A percentile compares a stretch with the other conserved stretches of the same genome.
These are phyloP conservation scores for Plebejus melissa DNA, from an alignment of 2,888 invertebrate species.

Conservation along the genomic window DNA sequence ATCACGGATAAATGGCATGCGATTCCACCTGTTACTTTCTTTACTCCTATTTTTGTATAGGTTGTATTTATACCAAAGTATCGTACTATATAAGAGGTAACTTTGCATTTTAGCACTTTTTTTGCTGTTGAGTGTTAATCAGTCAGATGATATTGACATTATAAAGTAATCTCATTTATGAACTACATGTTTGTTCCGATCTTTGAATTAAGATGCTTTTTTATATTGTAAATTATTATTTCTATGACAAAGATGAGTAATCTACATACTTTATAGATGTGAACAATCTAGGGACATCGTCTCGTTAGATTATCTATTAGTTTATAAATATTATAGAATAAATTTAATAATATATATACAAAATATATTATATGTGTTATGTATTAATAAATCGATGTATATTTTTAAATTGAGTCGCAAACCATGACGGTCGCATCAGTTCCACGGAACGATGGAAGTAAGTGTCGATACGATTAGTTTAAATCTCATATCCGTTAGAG, in stretches of 20 bases:
- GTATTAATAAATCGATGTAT: constrained; percentile 28
- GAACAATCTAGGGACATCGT: constrained; percentile 5
- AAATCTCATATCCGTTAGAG: constrained; percentile 1
- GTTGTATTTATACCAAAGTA: constrained; percentile 17
- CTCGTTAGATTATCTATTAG: constrained; percentile 12
- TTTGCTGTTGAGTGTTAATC: neutral
- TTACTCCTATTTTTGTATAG: constrained; percentile 17
- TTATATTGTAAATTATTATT: constrained; percentile 3
- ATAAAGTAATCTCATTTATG: neutral
- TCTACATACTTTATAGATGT: neutral
- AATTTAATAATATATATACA: constrained; percentile 22
- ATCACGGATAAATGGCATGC: constrained; percentile 23
- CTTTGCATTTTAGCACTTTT: neutral
- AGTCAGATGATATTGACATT: neutral
- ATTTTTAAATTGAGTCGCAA: constrained; percentile 23
- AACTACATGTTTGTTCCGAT: neutral
- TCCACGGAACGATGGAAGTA: constrained; percentile 14
- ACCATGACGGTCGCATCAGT: constrained; percentile 13
- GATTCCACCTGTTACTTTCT: constrained; percentile 16
- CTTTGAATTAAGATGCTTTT: constrained; percentile 2
- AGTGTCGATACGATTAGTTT: constrained; percentile 15
- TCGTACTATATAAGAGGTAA: neutral
- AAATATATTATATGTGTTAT: constrained; percentile 30
- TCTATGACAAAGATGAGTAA: constrained; percentile 8
- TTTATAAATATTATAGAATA: constrained; percentile 20